phyloP scores from a whole-genome alignment of 2,113 vertebrate genomes.

The Apodemus sylvaticus region DNA sequence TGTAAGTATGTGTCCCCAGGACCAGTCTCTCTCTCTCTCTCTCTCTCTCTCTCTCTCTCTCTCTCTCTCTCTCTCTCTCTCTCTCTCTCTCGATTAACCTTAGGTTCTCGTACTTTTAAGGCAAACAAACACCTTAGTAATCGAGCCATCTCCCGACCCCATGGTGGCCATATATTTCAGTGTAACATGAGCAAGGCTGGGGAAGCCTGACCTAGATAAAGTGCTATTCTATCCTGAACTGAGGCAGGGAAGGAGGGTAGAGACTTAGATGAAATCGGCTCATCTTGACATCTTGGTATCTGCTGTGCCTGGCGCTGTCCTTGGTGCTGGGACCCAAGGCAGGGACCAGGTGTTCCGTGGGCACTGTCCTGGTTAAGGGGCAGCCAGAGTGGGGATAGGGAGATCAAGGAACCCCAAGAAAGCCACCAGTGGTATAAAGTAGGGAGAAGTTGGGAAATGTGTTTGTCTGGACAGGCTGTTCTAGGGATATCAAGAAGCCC shows the following conservation, averaged over 20 bases:
- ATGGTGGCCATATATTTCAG: not conserved
- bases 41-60: too few species aligned
- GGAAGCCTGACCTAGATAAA: not conserved
- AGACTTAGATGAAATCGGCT: not conserved
- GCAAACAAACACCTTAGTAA: not conserved
- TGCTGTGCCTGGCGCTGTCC: conserved; percentile 76
- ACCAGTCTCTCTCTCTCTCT: not conserved
- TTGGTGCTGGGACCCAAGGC: conserved; percentile 73
- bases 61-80: too few species aligned
- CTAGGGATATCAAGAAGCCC: not conserved
- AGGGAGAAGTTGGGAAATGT: not conserved
- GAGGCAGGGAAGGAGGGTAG: not conserved
- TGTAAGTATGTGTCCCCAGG: not conserved
- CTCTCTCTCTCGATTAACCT: too few species aligned
- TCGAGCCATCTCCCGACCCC: not conserved
- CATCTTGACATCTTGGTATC: conserved; percentile 33
- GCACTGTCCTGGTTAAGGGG: conserved; percentile 11
- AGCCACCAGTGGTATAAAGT: not conserved
- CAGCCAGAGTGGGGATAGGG: not conserved
- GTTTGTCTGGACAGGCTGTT: not conserved
- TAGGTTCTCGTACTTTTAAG: not conserved
- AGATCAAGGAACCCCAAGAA: not conserved
- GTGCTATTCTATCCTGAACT: not conserved
- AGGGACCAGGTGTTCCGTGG: conserved; percentile 15
- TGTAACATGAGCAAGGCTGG: not conserved